Conservation (phyloP, 1,140 invertebrate species). For the Atta texana region DNA sequence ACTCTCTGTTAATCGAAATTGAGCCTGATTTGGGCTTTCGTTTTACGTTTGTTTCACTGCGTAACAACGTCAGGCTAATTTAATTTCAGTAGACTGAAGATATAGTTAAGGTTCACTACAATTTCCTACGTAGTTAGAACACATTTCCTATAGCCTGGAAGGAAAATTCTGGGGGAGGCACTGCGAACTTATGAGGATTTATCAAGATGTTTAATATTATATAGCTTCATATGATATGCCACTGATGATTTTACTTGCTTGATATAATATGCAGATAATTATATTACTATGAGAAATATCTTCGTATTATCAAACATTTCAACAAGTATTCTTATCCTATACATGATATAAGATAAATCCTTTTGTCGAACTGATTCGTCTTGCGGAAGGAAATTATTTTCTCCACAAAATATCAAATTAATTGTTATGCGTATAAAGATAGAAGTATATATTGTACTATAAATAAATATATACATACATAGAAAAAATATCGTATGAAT, state of each 20-base stretch:
- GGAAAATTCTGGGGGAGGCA: slow-evolving; percentile 23
- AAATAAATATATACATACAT: too few species aligned
- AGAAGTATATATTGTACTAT: too few species aligned
- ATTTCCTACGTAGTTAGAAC: slow-evolving; percentile 27
- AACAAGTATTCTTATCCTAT: slow-evolving; percentile 15
- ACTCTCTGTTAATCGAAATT: slow-evolving; percentile 1
- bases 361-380: neutral
- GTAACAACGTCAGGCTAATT: neutral
- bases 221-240: neutral
- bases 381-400: neutral
- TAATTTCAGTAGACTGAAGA: neutral
- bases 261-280: neutral
- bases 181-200: slow-evolving; percentile 17
- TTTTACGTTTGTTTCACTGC: slow-evolving; percentile 13
- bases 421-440: neutral
- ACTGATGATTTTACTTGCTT: neutral
- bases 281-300: neutral
- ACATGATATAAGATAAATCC: neutral
- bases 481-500: too few species aligned
- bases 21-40: slow-evolving; percentile 14
- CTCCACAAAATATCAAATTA: neutral
- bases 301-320: neutral
- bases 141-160: neutral
- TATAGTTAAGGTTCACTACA: neutral
- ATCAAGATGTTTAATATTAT: slow-evolving; percentile 45